phyloP scores from a whole-genome alignment of 2,797 vertebrate species.

The Pterois miles region DNA sequence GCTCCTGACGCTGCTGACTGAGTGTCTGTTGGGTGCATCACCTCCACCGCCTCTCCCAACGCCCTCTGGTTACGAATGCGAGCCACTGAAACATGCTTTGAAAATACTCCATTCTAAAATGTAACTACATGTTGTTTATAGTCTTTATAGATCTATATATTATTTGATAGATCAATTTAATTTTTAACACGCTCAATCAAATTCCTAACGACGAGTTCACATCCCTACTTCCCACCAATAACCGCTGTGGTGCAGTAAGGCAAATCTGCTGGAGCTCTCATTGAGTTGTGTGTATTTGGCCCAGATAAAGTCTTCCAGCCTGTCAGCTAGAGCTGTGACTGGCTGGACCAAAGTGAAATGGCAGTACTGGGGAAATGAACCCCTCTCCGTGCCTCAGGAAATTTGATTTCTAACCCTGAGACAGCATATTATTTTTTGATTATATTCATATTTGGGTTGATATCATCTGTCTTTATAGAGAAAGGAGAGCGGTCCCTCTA shows the following conservation, averaged over 20 bases:
- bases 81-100: no score
- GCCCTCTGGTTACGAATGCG: no score
- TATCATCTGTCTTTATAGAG: slow-evolving; percentile 42
- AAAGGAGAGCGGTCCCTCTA: slow-evolving; percentile 9
- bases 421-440: slow-evolving; percentile 59
- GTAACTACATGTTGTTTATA: no score
- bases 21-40: no score
- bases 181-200: no score
- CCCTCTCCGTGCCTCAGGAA: slow-evolving; percentile 38
- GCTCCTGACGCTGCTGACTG: no score
- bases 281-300: slow-evolving; percentile 40
- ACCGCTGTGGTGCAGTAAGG: slow-evolving; percentile 34
- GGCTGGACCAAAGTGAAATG: slow-evolving; percentile 29
- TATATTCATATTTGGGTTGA: slow-evolving; percentile 55
- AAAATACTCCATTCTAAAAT: no score
- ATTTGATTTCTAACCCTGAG: slow-evolving; percentile 56
- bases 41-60: no score
- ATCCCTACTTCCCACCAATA: slow-evolving; percentile 42
- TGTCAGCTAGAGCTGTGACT: slow-evolving; percentile 28
- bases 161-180: no score
- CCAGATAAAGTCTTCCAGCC: slow-evolving; percentile 43
- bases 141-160: no score
- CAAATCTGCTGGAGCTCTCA: slow-evolving; percentile 20
- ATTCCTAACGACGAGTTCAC: no score
- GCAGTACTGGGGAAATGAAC: slow-evolving; percentile 46